Evolutionary conservation across 92 coral and sea anemone species (phyloP).

Genomic region (Porites divaricata): DNA sequence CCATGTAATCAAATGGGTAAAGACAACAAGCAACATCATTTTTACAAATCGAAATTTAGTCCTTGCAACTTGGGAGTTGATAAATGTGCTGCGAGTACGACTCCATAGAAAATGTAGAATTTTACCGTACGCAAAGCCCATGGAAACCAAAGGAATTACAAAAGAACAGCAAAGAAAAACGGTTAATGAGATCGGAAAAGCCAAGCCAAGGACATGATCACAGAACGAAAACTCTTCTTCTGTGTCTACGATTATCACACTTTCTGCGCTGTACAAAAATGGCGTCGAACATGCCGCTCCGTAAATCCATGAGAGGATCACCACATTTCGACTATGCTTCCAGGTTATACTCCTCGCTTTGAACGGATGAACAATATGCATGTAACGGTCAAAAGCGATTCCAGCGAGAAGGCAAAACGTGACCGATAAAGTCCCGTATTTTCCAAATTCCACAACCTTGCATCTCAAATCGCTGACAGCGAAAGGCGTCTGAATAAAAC

Average conservation of each 20-base stretch:
- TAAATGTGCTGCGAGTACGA: slow-evolving; percentile 34
- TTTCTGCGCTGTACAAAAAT: slow-evolving; percentile 10
- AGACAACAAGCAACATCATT: slow-evolving; percentile 54
- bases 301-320: slow-evolving; percentile 41
- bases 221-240: neutral
- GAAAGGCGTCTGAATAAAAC: neutral
- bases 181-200: slow-evolving; percentile 21
- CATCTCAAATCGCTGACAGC: slow-evolving; percentile 2
- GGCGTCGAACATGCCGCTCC: slow-evolving; percentile 36
- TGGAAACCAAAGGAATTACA: slow-evolving; percentile 37
- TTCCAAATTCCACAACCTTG: slow-evolving; percentile 7
- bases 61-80: slow-evolving; percentile 3
- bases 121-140: slow-evolving; percentile 29
- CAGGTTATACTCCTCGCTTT: slow-evolving; percentile 53
- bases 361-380: slow-evolving; percentile 36
- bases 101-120: slow-evolving; percentile 40
- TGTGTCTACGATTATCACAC: neutral
- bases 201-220: slow-evolving; percentile 3
- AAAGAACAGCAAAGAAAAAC: slow-evolving; percentile 40
- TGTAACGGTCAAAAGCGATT: slow-evolving; percentile 42
- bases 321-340: slow-evolving; percentile 50
- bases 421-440: slow-evolving; percentile 17
- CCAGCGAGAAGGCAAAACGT: slow-evolving; percentile 42
- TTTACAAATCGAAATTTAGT: slow-evolving; percentile 51
- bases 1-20: slow-evolving; percentile 46